Conservation (phyloP, 1,140 invertebrate species). For the Ceratina calcarata region DNA sequence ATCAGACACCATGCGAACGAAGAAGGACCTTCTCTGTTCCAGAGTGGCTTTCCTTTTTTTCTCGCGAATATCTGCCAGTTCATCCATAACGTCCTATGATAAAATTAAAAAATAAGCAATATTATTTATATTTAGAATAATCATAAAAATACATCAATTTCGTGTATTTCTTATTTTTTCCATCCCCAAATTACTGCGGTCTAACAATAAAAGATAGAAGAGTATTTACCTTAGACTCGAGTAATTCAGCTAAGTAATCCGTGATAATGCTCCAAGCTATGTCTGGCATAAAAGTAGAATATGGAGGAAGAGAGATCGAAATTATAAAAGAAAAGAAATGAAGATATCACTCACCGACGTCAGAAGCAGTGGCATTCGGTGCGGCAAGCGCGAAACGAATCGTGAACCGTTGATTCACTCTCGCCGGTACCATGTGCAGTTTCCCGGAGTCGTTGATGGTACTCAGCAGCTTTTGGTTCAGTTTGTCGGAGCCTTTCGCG, state of each 20-base stretch:
- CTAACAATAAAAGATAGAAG: neutral
- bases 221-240: constrained; percentile 83
- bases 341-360: constrained; percentile 86
- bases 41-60: constrained; percentile 87
- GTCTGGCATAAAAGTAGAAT: constrained; percentile 79
- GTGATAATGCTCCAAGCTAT: constrained; percentile 95
- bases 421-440: constrained; percentile 98
- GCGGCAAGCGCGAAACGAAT: constrained; percentile 98
- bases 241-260: constrained; percentile 90
- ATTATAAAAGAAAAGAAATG: neutral
- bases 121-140: neutral
- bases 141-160: too few species aligned
- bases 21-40: constrained; percentile 95
- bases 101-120: too few species aligned
- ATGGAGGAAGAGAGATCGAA: neutral
- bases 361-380: constrained; percentile 92
- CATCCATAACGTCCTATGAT: constrained; percentile 84
- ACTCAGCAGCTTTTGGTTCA: constrained; percentile 96
- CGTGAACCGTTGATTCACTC: constrained; percentile 93
- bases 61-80: constrained; percentile 84
- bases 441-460: constrained; percentile 97
- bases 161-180: too few species aligned
- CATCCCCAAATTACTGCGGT: neutral
- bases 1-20: constrained; percentile 98
- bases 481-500: constrained; percentile 90